Evolutionary conservation across 2,797 vertebrate species (phyloP), one percentile per base, ranked within the genome.

Genomic region (Gambusia yucatana): DNA sequence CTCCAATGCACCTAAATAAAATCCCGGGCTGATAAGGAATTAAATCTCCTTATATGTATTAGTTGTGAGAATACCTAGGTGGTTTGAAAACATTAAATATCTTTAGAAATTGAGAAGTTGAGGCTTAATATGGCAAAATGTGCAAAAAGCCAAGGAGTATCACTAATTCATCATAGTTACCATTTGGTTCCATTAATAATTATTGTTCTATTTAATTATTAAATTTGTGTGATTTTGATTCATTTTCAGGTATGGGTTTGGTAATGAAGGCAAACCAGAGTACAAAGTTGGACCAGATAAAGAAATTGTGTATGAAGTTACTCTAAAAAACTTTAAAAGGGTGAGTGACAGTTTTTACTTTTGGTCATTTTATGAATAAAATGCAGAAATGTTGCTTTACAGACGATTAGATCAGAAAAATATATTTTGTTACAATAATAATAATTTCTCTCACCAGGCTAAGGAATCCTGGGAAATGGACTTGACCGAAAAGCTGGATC

Each of bases 381-480:
- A 39, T 2, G 5, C 11, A 25, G 50, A 25, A 41, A 8, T 67
- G 9, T 48, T 13, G 36, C 71, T 50, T 9, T 28, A 30, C 2
- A 25, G 70, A 9, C 7, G 0, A 69, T 28, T 20, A 22, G 16
- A 67, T 39, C 13, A 57, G 8, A 61, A 73, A 59, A 72, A 41
- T 16, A 14, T 71, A 28, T 25, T 5, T 46, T 3, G 8, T 30
- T 72, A 16, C 22, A 44, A 16, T 6, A 25, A 44, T 16, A 70
- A 70, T 43, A 79, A 0, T 88, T 11, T 89, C 77, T 69, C 73
- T 61, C 81, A 33, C 9, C 91, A 99, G 98, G 97, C 97, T 91
- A 99, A 98, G 95, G 98, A 99, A 94, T 96, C 96, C 14, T 99
- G 98, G 98, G 98, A 99, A 95, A 98, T 99, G 97, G 96, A 97